Base-by-base conservation (phyloP, 2,113 vertebrate genomes). In the Acrocephalus arundinaceus region DNA sequence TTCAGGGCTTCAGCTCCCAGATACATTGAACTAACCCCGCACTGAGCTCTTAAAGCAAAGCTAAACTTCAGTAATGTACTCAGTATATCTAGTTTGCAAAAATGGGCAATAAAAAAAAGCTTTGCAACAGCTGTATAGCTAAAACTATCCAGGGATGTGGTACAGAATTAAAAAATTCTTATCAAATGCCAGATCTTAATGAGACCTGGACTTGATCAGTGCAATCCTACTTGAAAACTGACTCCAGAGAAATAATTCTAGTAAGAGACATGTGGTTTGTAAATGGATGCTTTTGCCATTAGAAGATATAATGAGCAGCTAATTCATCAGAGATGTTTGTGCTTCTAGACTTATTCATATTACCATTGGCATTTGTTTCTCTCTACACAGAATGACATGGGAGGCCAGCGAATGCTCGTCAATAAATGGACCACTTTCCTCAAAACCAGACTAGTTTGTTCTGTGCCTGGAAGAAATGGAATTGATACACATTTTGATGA, bases 401-500 rank as follows among this genome's bases (percentile, higher is more conserved):
- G 99, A 90, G 99, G 99, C 66, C 99, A 99, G 90, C 97, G 99
- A 77, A 98, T 99, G 98, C 97, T 99, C 6, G 99, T 99, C 94
- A 99, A 99, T 75, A 99, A 99, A 93, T 99, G 99, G 99, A 99
- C 98, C 81, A 99, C 99, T 25, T 99, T 99, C 95, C 98, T 99
- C 41, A 99, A 99, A 97, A 98, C 99, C 4, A 98, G 99, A 25
- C 97, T 99, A 21, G 97, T 99, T 93, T 99, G 99, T 96, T 99
- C 99, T 28, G 99, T 99, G 74, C 98, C 99, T 1, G 99, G 99
- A 57, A 96, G 95, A 68, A 99, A 99, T 4, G 99, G 99, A 94
- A 99, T 99, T 52, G 98, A 99, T 92, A 99, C 99, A 0, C 97
- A 99, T 96, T 99, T 99, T 97, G 99, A 99, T 95, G 98, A 99